Evolutionary conservation across 2,113 vertebrate species (phyloP).

Genomic region (Sorex araneus): DNA sequence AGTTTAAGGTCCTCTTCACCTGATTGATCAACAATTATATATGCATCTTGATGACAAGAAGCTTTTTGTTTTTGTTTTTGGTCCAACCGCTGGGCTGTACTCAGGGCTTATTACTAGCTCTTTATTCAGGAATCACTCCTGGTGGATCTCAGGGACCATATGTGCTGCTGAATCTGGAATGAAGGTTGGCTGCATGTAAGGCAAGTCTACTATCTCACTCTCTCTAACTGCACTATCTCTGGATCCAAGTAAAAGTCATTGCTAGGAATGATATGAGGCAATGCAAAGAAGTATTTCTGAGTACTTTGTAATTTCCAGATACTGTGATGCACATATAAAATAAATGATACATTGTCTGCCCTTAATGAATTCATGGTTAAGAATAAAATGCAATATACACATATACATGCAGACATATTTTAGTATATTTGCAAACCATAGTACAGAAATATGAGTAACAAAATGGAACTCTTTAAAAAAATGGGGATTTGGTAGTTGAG

Average conservation of each 20-base stretch:
- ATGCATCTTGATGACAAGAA: not conserved
- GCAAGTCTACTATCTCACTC: too few species aligned
- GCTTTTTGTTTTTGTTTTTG: too few species aligned
- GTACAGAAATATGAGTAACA: not conserved
- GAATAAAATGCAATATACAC: not conserved
- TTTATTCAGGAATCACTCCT: too few species aligned
- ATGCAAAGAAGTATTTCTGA: conserved; percentile 12
- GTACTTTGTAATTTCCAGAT: not conserved
- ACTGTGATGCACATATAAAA: not conserved
- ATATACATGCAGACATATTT: not conserved
- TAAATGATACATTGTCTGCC: not conserved
- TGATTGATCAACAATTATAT: not conserved
- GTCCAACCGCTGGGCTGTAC: too few species aligned
- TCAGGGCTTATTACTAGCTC: too few species aligned
- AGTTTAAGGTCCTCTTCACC: not conserved
- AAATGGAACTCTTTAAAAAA: not conserved
- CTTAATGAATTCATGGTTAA: not conserved
- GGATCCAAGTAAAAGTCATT: not conserved
- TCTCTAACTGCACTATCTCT: too few species aligned
- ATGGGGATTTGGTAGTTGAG: too few species aligned
- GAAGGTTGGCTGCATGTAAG: too few species aligned
- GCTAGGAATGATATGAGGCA: conserved; percentile 5
- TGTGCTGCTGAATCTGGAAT: too few species aligned
- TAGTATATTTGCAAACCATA: not conserved
- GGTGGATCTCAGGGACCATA: too few species aligned